Evolutionary conservation across 2,113 vertebrate species (phyloP).

Genomic region (Muntiacus muntjak): DNA sequence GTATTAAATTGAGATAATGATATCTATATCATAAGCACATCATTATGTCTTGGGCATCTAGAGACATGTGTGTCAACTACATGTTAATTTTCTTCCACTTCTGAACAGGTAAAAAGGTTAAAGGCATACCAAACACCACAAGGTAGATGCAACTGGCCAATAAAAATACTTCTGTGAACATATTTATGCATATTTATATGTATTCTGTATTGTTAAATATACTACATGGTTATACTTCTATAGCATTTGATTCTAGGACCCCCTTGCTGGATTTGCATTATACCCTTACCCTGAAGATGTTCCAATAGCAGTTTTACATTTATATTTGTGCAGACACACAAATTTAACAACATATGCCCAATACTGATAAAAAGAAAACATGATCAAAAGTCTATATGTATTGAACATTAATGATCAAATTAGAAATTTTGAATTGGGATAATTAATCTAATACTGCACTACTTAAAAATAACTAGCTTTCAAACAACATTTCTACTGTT

Average conservation of each 20-base stretch:
- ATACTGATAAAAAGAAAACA: background rate
- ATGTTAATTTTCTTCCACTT: background rate
- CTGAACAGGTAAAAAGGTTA: background rate
- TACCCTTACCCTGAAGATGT: background rate
- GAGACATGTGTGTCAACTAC: background rate
- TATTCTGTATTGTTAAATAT: background rate
- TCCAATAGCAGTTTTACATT: background rate
- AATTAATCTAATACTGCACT: background rate
- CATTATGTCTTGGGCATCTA: background rate
- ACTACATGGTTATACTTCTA: background rate
- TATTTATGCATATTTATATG: background rate
- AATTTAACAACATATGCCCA: background rate
- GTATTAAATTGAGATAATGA: background rate
- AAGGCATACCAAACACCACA: background rate
- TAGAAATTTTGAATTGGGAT: background rate
- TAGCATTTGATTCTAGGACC: background rate
- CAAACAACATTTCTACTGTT: background rate
- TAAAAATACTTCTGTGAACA: background rate
- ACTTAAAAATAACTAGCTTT: background rate
- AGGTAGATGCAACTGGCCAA: background rate
- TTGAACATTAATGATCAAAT: background rate
- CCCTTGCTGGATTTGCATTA: background rate
- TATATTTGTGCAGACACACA: background rate
- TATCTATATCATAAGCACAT: background rate
- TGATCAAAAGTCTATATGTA: background rate